phyloP scores from a whole-genome alignment of 1,140 invertebrate species.

The Parasteatoda tepidariorum region DNA sequence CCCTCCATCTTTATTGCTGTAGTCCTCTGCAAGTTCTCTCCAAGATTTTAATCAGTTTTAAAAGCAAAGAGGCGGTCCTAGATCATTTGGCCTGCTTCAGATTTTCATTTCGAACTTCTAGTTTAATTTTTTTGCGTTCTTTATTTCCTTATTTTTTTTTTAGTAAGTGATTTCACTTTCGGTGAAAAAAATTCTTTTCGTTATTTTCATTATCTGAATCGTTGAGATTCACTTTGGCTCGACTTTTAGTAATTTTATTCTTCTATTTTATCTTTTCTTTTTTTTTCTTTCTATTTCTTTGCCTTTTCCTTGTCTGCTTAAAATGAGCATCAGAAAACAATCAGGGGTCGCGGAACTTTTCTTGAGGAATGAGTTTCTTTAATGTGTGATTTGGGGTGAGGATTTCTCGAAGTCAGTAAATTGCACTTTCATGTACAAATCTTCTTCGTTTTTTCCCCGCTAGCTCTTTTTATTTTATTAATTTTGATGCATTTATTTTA shows the following conservation, averaged over 20 bases:
- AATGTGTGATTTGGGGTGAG: not conserved
- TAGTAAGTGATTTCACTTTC: constrained; percentile 57
- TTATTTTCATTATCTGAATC: constrained; percentile 54
- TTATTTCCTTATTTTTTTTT: not conserved
- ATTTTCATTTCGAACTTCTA: constrained; percentile 46
- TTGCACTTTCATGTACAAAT: not conserved
- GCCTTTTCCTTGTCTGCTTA: not conserved
- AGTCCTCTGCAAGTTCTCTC: not conserved
- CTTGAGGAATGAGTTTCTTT: constrained; percentile 11
- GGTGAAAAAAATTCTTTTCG: constrained; percentile 15
- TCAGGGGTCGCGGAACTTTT: constrained; percentile 25
- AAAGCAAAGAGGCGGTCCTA: constrained; percentile 50
- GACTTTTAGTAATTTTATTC: not conserved
- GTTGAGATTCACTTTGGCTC: constrained; percentile 9
- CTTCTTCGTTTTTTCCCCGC: not conserved
- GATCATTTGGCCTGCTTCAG: constrained; percentile 40
- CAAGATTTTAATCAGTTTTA: constrained; percentile 58
- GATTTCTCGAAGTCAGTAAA: not conserved
- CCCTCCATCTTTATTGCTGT: not conserved
- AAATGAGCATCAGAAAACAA: constrained; percentile 38
- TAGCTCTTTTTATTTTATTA: no score
- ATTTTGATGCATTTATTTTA: no score
- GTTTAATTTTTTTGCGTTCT: not conserved
- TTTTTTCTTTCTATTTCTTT: not conserved
- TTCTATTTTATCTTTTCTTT: not conserved